Conservation (phyloP, 2,797 vertebrate species). For the Bradypodion ventrale region DNA sequence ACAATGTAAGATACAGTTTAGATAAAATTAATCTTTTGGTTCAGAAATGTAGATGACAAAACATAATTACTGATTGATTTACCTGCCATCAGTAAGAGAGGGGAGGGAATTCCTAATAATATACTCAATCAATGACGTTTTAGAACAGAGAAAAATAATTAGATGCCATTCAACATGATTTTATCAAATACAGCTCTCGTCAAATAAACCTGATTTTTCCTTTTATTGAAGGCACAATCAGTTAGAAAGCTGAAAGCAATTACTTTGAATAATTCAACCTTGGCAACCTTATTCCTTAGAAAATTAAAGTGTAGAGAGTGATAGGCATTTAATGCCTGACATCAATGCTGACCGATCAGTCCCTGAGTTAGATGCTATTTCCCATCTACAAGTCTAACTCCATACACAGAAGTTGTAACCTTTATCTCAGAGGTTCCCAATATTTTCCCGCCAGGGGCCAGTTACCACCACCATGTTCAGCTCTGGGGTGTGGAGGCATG, state of each 20-base stretch:
- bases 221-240: slow-evolving; percentile 20
- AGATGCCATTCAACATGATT: slow-evolving; percentile 35
- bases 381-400: neutral
- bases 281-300: neutral
- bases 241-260: slow-evolving; percentile 3
- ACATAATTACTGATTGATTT: slow-evolving; percentile 32
- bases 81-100: slow-evolving; percentile 19
- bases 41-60: slow-evolving; percentile 1
- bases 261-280: slow-evolving; percentile 8
- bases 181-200: slow-evolving; percentile 16
- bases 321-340: neutral
- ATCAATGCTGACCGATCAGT: neutral
- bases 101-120: neutral
- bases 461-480: too few relatives aligned
- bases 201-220: slow-evolving; percentile 12
- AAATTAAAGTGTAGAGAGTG: neutral
- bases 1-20: neutral
- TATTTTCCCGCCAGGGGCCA: too few relatives aligned
- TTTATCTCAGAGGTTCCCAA: too few relatives aligned
- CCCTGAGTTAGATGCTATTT: neutral
- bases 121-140: slow-evolving; percentile 25
- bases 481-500: too few relatives aligned
- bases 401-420: neutral
- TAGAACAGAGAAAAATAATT: slow-evolving; percentile 29
- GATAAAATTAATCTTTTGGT: slow-evolving; percentile 15